These are phyloP conservation scores for Leptodactylus fuscus DNA, from an alignment of 2,113 vertebrate genomes.

Conservation along the genomic window DNA sequence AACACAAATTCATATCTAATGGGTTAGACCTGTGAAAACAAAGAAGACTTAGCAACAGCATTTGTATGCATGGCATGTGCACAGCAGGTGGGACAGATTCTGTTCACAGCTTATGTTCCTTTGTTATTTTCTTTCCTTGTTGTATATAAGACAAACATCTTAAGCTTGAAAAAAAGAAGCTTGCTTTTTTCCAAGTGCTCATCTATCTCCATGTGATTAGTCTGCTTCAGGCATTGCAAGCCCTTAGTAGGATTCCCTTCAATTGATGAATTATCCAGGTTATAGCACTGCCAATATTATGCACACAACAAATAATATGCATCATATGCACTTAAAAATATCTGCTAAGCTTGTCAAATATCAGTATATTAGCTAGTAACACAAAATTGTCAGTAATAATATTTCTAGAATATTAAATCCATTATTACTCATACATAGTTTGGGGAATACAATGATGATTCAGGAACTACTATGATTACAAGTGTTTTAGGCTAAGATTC, in stretches of 20 bases:
- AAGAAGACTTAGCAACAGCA: background rate
- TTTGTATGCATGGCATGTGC: background rate
- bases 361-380: no score
- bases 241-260: background rate
- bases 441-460: no score
- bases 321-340: background rate
- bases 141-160: background rate
- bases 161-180: background rate
- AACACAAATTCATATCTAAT: background rate
- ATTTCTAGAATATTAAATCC: no score
- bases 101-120: background rate
- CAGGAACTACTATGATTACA: no score
- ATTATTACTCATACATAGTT: no score
- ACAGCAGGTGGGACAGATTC: background rate
- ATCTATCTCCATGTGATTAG: conserved; percentile 1
- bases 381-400: no score
- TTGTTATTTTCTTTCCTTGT: background rate
- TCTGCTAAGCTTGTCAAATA: background rate
- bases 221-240: background rate
- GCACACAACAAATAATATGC: background rate
- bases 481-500: no score
- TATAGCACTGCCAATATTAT: background rate
- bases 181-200: background rate
- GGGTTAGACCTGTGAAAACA: background rate
- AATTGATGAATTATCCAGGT: conserved; percentile 16